These are phyloP conservation scores for Amphipoea lucens DNA, from an alignment of 2,888 invertebrate species.

Conservation along the genomic window DNA sequence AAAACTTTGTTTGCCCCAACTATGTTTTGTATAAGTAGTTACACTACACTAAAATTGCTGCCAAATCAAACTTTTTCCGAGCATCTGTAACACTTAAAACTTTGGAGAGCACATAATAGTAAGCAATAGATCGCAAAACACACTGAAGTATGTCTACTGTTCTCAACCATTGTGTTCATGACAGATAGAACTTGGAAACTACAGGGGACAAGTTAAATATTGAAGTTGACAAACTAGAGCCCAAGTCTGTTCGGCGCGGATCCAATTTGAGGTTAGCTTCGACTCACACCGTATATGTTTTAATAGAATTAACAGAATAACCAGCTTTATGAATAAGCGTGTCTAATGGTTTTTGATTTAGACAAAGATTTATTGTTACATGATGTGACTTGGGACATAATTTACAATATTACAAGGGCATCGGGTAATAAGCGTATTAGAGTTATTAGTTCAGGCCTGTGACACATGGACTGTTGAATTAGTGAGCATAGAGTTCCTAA, in stretches of 20 bases:
- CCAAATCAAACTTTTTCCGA: conserved; percentile 61
- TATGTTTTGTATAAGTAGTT: conserved; percentile 17
- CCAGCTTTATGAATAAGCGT: conserved; percentile 49
- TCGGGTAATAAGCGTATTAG: conserved; percentile 70
- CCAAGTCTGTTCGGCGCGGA: conserved; percentile 73
- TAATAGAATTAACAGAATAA: conserved; percentile 73
- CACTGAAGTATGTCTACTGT: conserved; percentile 70
- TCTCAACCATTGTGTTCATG: conserved; percentile 78
- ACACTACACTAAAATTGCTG: conserved; percentile 40
- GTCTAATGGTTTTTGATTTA: conserved; percentile 54
- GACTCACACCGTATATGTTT: conserved; percentile 68
- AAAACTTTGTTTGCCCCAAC: conserved; percentile 19
- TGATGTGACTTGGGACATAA: conserved; percentile 59
- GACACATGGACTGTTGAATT: conserved; percentile 41
- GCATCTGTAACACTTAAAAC: conserved; percentile 66
- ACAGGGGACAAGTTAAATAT: conserved; percentile 84
- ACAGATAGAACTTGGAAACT: conserved; percentile 78
- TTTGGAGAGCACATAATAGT: conserved; percentile 64
- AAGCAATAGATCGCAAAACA: conserved; percentile 71
- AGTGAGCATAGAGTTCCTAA: conserved; percentile 29
- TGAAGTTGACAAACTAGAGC: conserved; percentile 83
- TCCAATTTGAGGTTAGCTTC: conserved; percentile 75
- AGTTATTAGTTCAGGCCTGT: conserved; percentile 66
- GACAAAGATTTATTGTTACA: conserved; percentile 61
- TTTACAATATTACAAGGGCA: conserved; percentile 66